These are phyloP conservation scores for Spea hammondii DNA, from an alignment of 2,797 vertebrate genomes.

Conservation along the genomic window DNA sequence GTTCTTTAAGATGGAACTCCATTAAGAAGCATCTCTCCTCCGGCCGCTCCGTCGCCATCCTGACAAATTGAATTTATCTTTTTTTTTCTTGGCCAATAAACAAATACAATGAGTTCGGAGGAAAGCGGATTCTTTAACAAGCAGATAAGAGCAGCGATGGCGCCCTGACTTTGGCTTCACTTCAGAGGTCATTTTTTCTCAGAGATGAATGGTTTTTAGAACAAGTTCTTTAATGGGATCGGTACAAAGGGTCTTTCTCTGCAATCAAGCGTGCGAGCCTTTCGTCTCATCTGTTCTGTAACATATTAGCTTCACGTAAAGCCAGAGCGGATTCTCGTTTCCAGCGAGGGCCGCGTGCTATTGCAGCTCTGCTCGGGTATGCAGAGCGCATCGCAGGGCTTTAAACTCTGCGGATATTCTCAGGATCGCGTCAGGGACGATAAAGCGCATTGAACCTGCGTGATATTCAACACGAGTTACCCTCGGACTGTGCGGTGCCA, in stretches of 20 bases:
- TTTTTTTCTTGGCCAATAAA: not conserved
- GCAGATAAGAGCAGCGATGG: no score
- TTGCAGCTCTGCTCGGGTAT: not conserved
- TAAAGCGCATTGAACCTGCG: no score
- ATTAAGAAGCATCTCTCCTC: no score
- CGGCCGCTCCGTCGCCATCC: no score
- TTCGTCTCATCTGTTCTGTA: conserved; percentile 1
- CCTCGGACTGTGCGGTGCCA: no score
- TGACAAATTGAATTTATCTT: no score
- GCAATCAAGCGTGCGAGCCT: not conserved
- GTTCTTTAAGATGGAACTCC: no score
- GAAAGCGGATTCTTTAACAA: no score
- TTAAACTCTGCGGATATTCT: no score
- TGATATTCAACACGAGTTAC: no score
- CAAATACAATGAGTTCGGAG: not conserved
- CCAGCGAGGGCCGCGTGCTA: not conserved
- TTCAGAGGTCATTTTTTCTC: conserved; percentile 5
- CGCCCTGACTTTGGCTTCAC: not conserved
- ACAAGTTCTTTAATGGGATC: not conserved
- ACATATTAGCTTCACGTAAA: not conserved
- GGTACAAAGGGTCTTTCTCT: conserved; percentile 10
- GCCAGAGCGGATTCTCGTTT: not conserved
- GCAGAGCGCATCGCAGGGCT: not conserved
- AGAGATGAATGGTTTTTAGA: conserved; percentile 8
- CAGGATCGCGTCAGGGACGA: no score